Base-by-base conservation (phyloP, 2,888 invertebrate genomes). In the Hirtodrosophila alboralis region DNA sequence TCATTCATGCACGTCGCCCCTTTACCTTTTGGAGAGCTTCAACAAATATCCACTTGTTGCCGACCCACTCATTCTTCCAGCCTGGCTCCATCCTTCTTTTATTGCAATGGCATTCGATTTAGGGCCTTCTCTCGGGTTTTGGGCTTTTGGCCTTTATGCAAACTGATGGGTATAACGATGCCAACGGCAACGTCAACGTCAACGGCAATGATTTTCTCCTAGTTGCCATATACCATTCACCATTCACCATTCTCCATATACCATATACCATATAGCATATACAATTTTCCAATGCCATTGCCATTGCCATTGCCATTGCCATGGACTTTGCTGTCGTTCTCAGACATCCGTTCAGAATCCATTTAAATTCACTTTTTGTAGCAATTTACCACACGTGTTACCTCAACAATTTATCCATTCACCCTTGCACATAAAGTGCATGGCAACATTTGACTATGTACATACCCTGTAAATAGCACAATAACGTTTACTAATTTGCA, bases 1-100 rank as follows among this genome's bases (percentile, higher is more conserved):
- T 59, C 62, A 79, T 51, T 73, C 69, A 63, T 56, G 62, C 69
- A 58, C 76, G 69, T 72, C 52, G 49, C 36, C 21, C 12, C 21
- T 21, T 13, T 9, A 30, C 31, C 16, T 12, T 57, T 64, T 62
- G 58, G 51, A 61, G 56, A 68, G 36, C 68, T 37, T 52, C 56
- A 76, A 59, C 72, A 73, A 56, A 70, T 73, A 70, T 59, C 60
- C 77, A 84, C 84, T 84, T 78, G 77, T 78, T 78, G 77, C 80
- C 56, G 36, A 26, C 10, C 6, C 43, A 23, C 8, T 10, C 23
- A 2, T 6, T 4, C 7, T 4, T 3, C 18, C 18, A 8, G 6
- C 8, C 28, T 23, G 9, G n/a, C n/a, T n/a, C n/a, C n/a, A n/a
- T n/a, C n/a, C 16, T 26, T 9, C 18, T 21, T 21, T 18, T 9